Evolutionary conservation across 2,888 invertebrate genomes (phyloP), one percentile per base, ranked within the genome.

Genomic region (Heliconius cydno): DNA sequence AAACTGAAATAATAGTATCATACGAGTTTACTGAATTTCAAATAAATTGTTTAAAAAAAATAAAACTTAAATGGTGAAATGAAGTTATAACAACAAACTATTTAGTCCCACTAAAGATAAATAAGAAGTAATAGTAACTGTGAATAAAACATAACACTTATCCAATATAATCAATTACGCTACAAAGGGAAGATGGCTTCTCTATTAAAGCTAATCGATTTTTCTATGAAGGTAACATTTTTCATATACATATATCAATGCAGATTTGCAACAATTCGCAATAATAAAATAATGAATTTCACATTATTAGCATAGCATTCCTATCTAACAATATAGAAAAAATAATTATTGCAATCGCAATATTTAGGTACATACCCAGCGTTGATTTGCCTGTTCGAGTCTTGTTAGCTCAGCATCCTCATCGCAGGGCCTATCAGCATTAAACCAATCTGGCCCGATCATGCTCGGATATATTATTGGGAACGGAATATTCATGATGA

Each of bases 351-450:
- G 25, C 46, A 70, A 15, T 70, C 1, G 10, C 13, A 41, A 41
- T 41, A 60, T 30, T 28, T 46, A 63, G 28, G 28, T 22, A 67
- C 82, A n/a, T 79, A 83, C 83, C 83, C 82, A 82, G 63, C 80
- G 68, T 67, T 81, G 65, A 74, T 83, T 82, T 52, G 57, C 81
- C 79, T 82, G 73, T 38, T 83, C 83, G 28, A 83, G 52, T 63
- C 77, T 76, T 41, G 83, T 83, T 70, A 83, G 80, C 67, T 83
- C 83, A 67, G 82, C 83, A 72, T 83, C 83, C 25, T 83, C 83
- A 57, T 83, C 83, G 57, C 70, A 81, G 52, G 82, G 83, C 30
- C 74, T 81, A 72, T 83, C 83, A 6, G 81, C 52, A 60, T 79
- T 81, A 73, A 82, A 82, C 81, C 80, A 83, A 38, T 83, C 82